Base-by-base conservation (phyloP, 2,888 invertebrate genomes). In the Yponomeuta cagnagella region DNA sequence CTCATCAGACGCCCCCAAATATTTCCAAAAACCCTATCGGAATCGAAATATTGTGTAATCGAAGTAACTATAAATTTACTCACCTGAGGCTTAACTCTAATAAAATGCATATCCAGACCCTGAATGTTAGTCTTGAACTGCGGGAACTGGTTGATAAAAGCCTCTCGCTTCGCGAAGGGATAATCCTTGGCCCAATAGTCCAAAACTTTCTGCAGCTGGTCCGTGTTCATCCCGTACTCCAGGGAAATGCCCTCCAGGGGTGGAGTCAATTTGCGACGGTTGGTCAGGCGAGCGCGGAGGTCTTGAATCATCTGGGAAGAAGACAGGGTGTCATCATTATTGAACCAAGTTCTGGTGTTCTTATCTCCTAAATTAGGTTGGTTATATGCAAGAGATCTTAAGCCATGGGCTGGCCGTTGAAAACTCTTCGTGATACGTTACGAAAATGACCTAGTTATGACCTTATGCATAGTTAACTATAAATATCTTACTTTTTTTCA, bases 71-170 rank as follows among this genome's bases (percentile, higher is more conserved):
- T 1, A 33, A 2, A 2, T 5, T 2, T 33, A 43, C 43, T 83
- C 58, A 89, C 88, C 75, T 87, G 79, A 2, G 96, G 95, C 75
- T 94, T 95, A 0, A 93, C 94, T 71, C 95, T 95, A 70, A 97
- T 93, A 80, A 95, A 97, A 79, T 97, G 97, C 66, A 98, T 94
- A 74, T 94, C 93, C 75, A 96, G 80, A 0, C 93, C 93, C 81
- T 96, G 95, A 75, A 98, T 95, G 72, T 94, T 94, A 0, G 97
- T 97, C 74, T 93, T 95, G 84, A 93, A 98, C 73, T 97, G 97
- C 0, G 95, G 94, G 76, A 94, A 95, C 72, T 93, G 88, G 80
- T 98, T 97, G 8, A 98, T 85, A 74, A 93, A 92, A 10, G 84
- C 82, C 82, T 96, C 95, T 6, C 96, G 92, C 73, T 94, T 93